Evolutionary conservation across 2,797 vertebrate species (phyloP), one percentile per base, ranked within the genome.

Genomic region (Sebastiscus tertius): DNA sequence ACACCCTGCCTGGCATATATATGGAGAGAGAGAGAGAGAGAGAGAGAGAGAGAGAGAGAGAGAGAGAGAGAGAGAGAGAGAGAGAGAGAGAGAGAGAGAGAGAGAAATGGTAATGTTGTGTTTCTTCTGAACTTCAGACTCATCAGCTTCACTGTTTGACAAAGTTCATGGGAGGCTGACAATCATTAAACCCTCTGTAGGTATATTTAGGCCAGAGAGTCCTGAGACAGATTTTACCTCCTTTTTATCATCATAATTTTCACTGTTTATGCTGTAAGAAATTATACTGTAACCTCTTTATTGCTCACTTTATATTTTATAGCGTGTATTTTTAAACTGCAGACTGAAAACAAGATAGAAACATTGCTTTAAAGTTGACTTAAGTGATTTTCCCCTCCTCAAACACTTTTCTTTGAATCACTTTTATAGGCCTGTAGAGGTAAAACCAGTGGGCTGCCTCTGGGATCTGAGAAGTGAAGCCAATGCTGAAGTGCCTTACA

Each of bases 161-260:
- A 92, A 83, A 88, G 88, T 84, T 83, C 82, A 87, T 1, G 1
- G 6, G 46, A 27, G 8, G 33, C 63, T 52, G 74, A 39, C 63
- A 94, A 93, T 94, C 79, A 94, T 93, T 93, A 93, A 92, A 86
- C 89, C 27, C 31, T 42, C 14, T 18, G 29, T 3, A 14, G 26
- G 16, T 75, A 46, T 39, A 36, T 88, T 71, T 56, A 64, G 67
- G 27, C 54, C 54, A 78, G 39, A 69, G 2, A 54, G 1, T 42
- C 46, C 36, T 49, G 42, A 73, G 2, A 18, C 63, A 58, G 6
- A 29, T 18, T 56, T 2, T 5, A 24, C 24, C 24, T 24, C 24
- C 24, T 24, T 46, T 24, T 14, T 22, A 49, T 49, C 24, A 58
- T 66, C 7, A 49, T 22, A 64, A 49, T 8, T 52, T 8, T 69